Conservation (phyloP, 2,888 invertebrate species). For the Ennomos erosarius region DNA sequence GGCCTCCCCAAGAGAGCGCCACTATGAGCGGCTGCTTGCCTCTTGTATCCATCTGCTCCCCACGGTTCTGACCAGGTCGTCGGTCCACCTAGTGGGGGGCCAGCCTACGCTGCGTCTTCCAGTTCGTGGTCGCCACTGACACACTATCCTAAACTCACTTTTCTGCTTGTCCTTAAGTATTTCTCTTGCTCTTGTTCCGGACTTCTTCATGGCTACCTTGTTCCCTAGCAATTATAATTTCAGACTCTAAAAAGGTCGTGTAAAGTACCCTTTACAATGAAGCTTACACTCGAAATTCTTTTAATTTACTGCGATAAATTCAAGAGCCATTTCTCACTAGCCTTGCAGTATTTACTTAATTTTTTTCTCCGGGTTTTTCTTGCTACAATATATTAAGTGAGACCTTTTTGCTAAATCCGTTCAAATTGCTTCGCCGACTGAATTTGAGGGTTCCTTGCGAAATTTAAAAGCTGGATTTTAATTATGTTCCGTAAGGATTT, state of each 20-base stretch:
- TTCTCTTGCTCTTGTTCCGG: too few relatives aligned
- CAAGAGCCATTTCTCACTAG: constrained; percentile 57
- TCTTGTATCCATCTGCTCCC: too few relatives aligned
- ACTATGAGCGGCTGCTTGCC: too few relatives aligned
- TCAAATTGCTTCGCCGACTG: constrained; percentile 61
- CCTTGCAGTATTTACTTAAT: constrained; percentile 57
- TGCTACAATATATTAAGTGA: constrained; percentile 66
- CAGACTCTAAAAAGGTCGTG: constrained; percentile 14
- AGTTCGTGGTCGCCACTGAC: too few relatives aligned
- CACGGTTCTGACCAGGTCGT: too few relatives aligned
- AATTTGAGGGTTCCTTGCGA: constrained; percentile 48
- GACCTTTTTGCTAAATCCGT: constrained; percentile 66
- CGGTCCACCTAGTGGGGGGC: too few relatives aligned
- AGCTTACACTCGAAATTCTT: constrained; percentile 30
- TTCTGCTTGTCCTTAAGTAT: too few relatives aligned
- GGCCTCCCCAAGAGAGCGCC: too few relatives aligned
- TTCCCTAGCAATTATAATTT: neutral
- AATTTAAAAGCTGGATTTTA: constrained; percentile 54
- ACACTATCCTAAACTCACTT: too few relatives aligned
- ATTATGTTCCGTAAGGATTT: constrained; percentile 52
- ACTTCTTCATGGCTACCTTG: too few relatives aligned
- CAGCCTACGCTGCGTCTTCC: too few relatives aligned
- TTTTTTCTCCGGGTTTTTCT: constrained; percentile 48
- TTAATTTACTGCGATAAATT: constrained; percentile 56
- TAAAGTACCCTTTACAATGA: constrained; percentile 11